Base-by-base conservation (phyloP, 30 jellyfish, hydroid and myxozoan species). In the Aurelia aurita region DNA sequence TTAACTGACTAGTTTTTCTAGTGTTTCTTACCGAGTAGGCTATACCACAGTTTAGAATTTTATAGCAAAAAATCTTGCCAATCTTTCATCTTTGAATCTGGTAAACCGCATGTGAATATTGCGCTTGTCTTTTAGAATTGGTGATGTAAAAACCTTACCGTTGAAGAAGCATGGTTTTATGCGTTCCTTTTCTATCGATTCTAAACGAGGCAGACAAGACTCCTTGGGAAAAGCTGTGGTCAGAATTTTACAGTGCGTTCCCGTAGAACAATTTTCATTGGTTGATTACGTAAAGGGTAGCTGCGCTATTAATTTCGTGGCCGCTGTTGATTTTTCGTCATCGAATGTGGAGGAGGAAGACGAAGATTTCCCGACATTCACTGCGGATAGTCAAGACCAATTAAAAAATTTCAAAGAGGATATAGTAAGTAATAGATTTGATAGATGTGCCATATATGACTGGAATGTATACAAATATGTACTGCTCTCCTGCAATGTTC, bases 211-310 rank as follows among this genome's bases (percentile, higher is more conserved):
- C 68, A 65, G 86, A 26, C 43, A 69, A 8, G 85, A 68, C 32
- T 79, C 88, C 25, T 16, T 58, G 25, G 51, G 88, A 60, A 71
- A 65, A 31, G 68, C 86, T 25, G 84, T 79, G 57, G 59, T 90
- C 55, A 54, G 88, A 69, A 82, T 90, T 55, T 58, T 80, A 10
- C 97, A 83, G 43, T 74, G 88, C 73, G 84, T 62, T 23, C 91
- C 89, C 29, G 87, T 82, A 29, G 97, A 82, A 69, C 91, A 77
- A 16, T 84, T 54, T 58, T 73, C 90, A 35, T 49, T 90, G 69
- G 85, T 76, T 32, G 97, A 90, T 90, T 90, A 90, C 80, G 86
- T 90, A 1, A 82, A 83, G 25, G 95, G 95, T 0, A 91, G 95
- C 68, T 78, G 89, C 57, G 29, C 43, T 18, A 67, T 90, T 1